Conservation (phyloP, 2,113 vertebrate species). For the Leucopsar rothschildi region DNA sequence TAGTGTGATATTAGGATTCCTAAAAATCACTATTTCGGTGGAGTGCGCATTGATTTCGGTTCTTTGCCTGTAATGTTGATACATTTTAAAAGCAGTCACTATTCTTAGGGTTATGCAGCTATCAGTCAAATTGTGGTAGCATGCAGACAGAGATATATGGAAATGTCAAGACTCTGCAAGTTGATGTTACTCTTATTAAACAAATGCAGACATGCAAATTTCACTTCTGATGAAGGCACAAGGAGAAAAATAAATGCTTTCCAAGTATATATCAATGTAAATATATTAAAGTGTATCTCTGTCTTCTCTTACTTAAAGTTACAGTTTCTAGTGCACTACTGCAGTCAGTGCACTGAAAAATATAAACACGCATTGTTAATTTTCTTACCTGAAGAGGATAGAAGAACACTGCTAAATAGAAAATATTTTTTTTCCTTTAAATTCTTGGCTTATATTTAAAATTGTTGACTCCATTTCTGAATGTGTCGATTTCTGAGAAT, state of each 20-base stretch:
- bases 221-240: neutral
- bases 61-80: neutral
- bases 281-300: neutral
- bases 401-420: neutral
- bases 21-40: neutral
- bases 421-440: neutral
- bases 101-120: neutral
- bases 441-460: neutral
- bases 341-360: neutral
- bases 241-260: neutral
- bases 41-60: neutral
- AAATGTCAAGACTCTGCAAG: neutral
- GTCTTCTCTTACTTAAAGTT: neutral
- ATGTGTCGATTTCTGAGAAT: neutral
- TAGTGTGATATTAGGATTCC: neutral
- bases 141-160: neutral
- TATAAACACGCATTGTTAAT: neutral
- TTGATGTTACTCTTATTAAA: neutral
- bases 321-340: neutral
- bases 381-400: neutral
- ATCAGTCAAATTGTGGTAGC: neutral
- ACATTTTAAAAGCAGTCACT: neutral
- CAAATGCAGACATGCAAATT: conserved; percentile 11
- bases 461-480: neutral
- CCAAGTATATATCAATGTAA: neutral